Evolutionary conservation across 2,113 vertebrate genomes (phyloP).

Genomic region (Seriola aureovittata): DNA sequence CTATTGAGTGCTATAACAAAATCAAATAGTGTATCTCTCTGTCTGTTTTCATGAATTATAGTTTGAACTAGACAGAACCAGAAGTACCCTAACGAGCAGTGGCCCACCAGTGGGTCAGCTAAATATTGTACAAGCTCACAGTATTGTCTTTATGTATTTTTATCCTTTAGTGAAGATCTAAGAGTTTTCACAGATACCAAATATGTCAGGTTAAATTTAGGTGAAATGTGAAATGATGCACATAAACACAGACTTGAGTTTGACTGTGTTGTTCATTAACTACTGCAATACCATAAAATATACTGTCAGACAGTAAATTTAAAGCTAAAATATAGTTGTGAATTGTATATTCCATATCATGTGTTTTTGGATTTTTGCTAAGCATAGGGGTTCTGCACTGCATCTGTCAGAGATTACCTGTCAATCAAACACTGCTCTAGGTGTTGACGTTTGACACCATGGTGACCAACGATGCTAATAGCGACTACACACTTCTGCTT

Average conservation of each 20-base stretch:
- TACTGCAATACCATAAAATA: not conserved
- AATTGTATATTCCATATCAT: not conserved
- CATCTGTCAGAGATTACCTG: not conserved
- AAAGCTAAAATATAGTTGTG: not conserved
- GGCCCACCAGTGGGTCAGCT: not conserved
- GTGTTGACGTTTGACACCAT: not conserved
- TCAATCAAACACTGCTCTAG: not conserved
- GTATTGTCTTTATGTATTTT: too few relatives aligned
- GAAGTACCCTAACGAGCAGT: not conserved
- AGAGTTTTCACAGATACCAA: not conserved
- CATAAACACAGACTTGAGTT: too few relatives aligned
- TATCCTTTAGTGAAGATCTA: not conserved
- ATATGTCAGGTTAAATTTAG: not conserved
- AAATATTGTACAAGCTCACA: not conserved
- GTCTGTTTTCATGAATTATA: constrained; percentile 1
- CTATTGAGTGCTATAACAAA: not conserved
- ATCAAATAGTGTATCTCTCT: not conserved
- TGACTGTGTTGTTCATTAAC: not conserved
- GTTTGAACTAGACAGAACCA: not conserved
- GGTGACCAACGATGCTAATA: not conserved
- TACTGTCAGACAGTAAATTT: not conserved
- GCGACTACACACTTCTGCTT: not conserved
- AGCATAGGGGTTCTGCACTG: not conserved
- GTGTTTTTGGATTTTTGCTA: not conserved
- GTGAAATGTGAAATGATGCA: not conserved